Conservation (phyloP, 30 jellyfish, hydroid and myxozoan species). For the Pseudorhiza aurosa region DNA sequence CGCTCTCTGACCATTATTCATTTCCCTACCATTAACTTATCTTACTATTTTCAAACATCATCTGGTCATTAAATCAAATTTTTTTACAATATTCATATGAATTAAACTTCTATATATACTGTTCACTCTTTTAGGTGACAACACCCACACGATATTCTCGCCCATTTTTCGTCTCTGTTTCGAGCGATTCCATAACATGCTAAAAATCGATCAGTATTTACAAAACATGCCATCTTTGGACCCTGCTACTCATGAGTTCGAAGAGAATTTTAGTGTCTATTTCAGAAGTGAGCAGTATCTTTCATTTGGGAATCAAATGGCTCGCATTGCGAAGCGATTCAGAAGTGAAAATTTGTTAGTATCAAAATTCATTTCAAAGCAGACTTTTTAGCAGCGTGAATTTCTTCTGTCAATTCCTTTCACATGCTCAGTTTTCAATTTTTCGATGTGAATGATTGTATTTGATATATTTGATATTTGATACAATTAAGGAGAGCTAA, state of each 20-base stretch:
- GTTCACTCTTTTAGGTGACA: slow-evolving; percentile 37
- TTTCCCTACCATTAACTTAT: too few species aligned
- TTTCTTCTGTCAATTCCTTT: too few species aligned
- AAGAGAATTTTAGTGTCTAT: slow-evolving; percentile 51
- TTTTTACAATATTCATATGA: not conserved
- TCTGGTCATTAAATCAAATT: too few species aligned
- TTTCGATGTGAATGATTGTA: not conserved
- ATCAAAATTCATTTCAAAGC: too few species aligned
- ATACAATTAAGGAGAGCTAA: not conserved
- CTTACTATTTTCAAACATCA: too few species aligned
- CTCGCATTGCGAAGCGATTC: slow-evolving; percentile 38
- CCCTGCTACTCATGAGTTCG: slow-evolving; percentile 63
- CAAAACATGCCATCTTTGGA: slow-evolving; percentile 69
- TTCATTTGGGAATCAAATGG: slow-evolving; percentile 44
- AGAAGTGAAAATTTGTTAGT: slow-evolving; percentile 56
- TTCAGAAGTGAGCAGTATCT: slow-evolving; percentile 60
- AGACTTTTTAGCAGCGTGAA: too few species aligned
- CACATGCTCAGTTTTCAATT: not conserved
- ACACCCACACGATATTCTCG: slow-evolving; percentile 21
- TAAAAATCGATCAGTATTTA: slow-evolving; percentile 32
- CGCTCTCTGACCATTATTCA: too few species aligned
- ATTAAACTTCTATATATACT: not conserved
- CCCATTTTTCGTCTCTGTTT: slow-evolving; percentile 72
- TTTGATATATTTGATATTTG: not conserved
- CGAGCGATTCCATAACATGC: slow-evolving; percentile 57